phyloP scores from a whole-genome alignment of 1,140 invertebrate species.

The Brachionus rotundiformis region DNA sequence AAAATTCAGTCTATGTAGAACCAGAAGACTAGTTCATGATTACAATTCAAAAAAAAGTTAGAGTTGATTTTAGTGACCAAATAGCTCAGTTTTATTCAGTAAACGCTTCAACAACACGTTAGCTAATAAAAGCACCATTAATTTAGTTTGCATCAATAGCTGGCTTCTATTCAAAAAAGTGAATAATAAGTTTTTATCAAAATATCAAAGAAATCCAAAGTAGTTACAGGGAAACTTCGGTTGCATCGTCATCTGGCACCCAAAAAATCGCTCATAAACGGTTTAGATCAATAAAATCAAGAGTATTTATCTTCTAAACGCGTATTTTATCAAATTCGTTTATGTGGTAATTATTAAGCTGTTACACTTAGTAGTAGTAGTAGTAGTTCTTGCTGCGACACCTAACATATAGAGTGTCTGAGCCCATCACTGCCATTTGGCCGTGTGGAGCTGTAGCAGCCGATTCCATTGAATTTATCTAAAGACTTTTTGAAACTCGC shows the following conservation, averaged over 20 bases:
- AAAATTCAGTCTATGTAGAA: neutral
- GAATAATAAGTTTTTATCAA: constrained; percentile 9
- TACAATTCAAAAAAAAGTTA: neutral
- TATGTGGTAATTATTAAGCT: constrained; percentile 14
- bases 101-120: neutral
- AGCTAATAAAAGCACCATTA: neutral
- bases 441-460: too few relatives aligned
- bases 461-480: too few relatives aligned
- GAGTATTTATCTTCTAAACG: constrained; percentile 19
- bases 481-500: too few relatives aligned
- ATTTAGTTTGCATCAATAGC: neutral
- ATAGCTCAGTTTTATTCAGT: neutral
- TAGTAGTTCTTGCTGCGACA: too few relatives aligned
- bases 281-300: neutral
- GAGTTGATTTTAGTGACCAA: neutral
- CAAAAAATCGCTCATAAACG: neutral
- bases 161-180: neutral
- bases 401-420: too few relatives aligned
- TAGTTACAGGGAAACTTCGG: neutral
- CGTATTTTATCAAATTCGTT: neutral
- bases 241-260: neutral
- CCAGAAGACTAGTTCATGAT: neutral
- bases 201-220: neutral
- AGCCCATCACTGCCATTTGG: too few relatives aligned
- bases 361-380: too few relatives aligned